Base-by-base conservation (phyloP, 2,888 invertebrate genomes). In the Hydriomena furcata region DNA sequence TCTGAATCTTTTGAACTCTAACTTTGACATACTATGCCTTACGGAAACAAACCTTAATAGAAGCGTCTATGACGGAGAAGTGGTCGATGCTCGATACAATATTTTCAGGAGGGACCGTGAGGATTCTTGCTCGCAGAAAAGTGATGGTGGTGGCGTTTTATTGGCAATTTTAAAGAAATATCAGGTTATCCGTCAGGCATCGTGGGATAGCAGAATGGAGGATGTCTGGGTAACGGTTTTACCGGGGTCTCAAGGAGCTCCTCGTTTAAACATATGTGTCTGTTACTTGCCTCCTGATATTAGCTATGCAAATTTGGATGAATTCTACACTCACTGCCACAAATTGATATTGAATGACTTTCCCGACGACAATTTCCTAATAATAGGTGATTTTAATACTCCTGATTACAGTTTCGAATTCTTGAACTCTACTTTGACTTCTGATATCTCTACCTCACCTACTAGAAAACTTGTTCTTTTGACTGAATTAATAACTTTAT, bases 11-110 rank as follows among this genome's bases (percentile, higher is more conserved):
- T 8, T 55, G 20, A 40, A 23, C 13, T 11, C 1, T 11, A 52
- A 52, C 32, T 52, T 28, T 44, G 54, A 59, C 8, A 7, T 52
- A 2, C 25, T 56, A 13, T 59, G 55, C 25, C 23, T 55, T 6
- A 53, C 48, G n/a, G n/a, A n/a, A n/a, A n/a, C n/a, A n/a, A n/a
- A n/a, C n/a, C n/a, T n/a, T n/a, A n/a, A n/a, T n/a, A 12, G 52
- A 58, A 37, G 55, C 58, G 48, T 54, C 0, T 55, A 25, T 27
- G 51, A 55, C 24, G 43, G 11, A 0, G 53, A 55, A 32, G 0
- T 54, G 11, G 11, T 48, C 12, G 59, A 56, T 27, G 0, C 8
- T 2, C 55, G 55, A 1, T 59, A 54, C 20, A 36, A 37, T 7
- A 8, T 59, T 12, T 56, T 41, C 10, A 28, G 55, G 12, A 32